Percentiles rank a stretch among this genome's conserved stretches.
These are phyloP conservation scores for Synanthedon myopaeformis DNA, from an alignment of 2,888 invertebrate genomes.

Conservation along the genomic window DNA sequence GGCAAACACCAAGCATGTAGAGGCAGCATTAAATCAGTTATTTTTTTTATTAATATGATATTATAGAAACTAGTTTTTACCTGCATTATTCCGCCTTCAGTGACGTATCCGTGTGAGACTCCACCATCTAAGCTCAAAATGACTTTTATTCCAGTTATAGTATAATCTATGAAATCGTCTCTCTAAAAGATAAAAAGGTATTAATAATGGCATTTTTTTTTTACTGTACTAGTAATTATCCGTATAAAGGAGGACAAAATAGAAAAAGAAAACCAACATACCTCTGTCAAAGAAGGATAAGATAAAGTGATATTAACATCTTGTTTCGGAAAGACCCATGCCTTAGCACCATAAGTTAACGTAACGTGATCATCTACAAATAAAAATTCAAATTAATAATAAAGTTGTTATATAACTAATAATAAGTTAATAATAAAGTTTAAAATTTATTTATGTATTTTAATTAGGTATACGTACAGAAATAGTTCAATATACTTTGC, in stretches of 20 bases:
- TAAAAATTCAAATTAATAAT: background rate
- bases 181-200: no score
- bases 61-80: conserved; percentile 12
- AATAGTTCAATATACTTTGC: no score
- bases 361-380: background rate
- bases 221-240: no score
- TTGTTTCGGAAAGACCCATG: conserved; percentile 46
- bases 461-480: no score
- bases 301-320: conserved; percentile 39
- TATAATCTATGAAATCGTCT: conserved; percentile 6
- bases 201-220: no score
- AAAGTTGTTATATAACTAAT: no score
- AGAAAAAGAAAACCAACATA: conserved; percentile 11
- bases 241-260: background rate
- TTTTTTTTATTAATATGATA: background rate
- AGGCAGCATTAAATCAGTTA: no score
- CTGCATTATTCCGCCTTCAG: conserved; percentile 32
- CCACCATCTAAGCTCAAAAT: conserved; percentile 28
- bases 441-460: conserved; percentile 3
- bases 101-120: conserved; percentile 28
- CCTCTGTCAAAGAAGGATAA: conserved; percentile 27
- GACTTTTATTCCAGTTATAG: conserved; percentile 36
- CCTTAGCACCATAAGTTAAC: conserved; percentile 21
- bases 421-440: conserved; percentile 2
- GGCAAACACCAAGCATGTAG: no score